A percentile compares a stretch with the other conserved stretches of the same genome.
These are phyloP conservation scores for Reticulitermes lucifugus DNA, from an alignment of 2,888 invertebrate genomes.

Conservation along the genomic window DNA sequence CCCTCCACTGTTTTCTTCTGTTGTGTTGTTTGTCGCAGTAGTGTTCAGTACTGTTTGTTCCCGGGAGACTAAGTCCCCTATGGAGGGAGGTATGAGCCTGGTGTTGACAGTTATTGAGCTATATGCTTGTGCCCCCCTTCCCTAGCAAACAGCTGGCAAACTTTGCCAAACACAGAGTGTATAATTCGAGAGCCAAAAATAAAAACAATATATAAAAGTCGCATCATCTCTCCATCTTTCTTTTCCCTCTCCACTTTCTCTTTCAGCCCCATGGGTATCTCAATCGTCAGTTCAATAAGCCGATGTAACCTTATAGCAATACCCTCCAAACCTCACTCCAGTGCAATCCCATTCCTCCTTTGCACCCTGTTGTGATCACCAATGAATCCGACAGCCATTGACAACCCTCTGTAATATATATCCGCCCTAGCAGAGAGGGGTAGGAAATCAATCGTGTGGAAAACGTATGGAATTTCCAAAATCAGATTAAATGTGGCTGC, in stretches of 20 bases:
- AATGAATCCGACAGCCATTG: conserved; percentile 17
- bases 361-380: conserved; percentile 6
- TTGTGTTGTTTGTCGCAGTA: conserved; percentile 12
- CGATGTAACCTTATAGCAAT: conserved; percentile 14
- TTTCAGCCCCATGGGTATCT: not conserved
- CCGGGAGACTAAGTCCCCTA: too few species aligned
- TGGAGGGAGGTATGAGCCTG: not conserved
- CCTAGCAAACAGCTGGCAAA: not conserved
- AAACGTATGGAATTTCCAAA: conserved; percentile 37
- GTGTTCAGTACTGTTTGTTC: not conserved
- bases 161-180: conserved; percentile 22
- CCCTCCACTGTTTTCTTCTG: not conserved
- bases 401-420: not conserved
- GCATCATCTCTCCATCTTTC: not conserved
- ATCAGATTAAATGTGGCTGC: conserved; percentile 1
- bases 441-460: conserved; percentile 14
- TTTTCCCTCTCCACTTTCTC: not conserved
- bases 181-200: conserved; percentile 7
- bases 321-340: not conserved
- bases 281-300: conserved; percentile 25
- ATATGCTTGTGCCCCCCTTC: too few species aligned
- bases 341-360: too few species aligned
- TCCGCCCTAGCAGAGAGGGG: not conserved
- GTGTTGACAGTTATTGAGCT: conserved; percentile 12
- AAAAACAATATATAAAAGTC: conserved; percentile 1